phyloP scores from a whole-genome alignment of 2,888 invertebrate species.

The Ypsolopha scabrella region DNA sequence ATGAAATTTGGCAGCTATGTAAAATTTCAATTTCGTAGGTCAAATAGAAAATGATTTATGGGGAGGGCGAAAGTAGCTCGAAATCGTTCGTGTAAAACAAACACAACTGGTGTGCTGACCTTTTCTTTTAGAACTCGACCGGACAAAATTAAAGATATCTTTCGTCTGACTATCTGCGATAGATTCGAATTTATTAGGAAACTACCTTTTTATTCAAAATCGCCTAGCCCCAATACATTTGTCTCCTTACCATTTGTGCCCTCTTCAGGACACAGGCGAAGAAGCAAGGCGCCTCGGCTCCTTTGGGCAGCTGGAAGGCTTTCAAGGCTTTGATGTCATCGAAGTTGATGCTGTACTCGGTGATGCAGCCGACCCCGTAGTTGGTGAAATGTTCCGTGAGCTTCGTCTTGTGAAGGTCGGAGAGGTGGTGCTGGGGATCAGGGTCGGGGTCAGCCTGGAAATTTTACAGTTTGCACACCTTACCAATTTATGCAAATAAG shows the following conservation, averaged over 20 bases:
- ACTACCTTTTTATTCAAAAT: slow-evolving; percentile 6
- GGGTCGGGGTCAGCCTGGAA: neutral
- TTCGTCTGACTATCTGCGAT: too few species aligned
- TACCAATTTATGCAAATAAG: too few species aligned
- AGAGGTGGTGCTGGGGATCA: neutral
- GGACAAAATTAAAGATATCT: too few species aligned
- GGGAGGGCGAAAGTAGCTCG: too few species aligned
- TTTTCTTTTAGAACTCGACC: too few species aligned
- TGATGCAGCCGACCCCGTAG: slow-evolving; percentile 7
- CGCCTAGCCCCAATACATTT: slow-evolving; percentile 8
- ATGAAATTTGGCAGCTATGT: too few species aligned
- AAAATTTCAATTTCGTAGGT: too few species aligned
- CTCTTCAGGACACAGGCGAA: slow-evolving; percentile 17
- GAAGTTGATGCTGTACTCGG: slow-evolving; percentile 4
- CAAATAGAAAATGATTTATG: too few species aligned
- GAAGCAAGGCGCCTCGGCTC: slow-evolving; percentile 13
- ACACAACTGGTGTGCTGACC: too few species aligned
- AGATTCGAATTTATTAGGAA: too few species aligned
- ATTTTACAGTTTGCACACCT: too few species aligned
- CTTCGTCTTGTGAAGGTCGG: slow-evolving; percentile 6
- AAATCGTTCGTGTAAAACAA: too few species aligned
- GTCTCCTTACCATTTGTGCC: slow-evolving; percentile 16
- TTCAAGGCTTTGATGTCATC: slow-evolving; percentile 8
- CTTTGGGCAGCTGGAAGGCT: slow-evolving; percentile 10
- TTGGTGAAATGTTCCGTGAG: slow-evolving; percentile 7